Evolutionary conservation across 2,797 vertebrate genomes (phyloP).

Genomic region (Prunella strophiata): DNA sequence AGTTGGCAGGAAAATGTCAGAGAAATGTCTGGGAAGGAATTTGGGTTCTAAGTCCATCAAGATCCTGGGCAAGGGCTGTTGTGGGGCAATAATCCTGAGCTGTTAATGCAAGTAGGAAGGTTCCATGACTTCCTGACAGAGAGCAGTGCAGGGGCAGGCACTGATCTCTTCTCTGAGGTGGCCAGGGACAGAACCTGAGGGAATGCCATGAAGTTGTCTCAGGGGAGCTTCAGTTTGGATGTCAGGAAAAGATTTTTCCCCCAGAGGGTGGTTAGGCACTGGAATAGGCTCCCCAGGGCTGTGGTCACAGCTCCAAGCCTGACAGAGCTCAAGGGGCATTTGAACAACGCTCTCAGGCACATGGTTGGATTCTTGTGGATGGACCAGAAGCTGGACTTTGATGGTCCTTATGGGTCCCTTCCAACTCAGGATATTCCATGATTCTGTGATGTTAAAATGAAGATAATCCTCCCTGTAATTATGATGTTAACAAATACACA

Average conservation of each 20-base stretch:
- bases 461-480: not conserved
- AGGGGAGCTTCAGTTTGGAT: not conserved
- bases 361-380: not conserved
- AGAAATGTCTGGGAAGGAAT: not conserved
- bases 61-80: not conserved
- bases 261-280: not conserved
- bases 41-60: not conserved
- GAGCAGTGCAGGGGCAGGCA: not conserved
- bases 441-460: not conserved
- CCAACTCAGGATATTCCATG: not conserved
- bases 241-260: not conserved
- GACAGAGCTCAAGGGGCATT: not conserved
- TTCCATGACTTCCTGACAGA: not conserved
- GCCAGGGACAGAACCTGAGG: rapidly evolving
- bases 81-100: not conserved
- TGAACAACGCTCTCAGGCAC: not conserved
- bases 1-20: not conserved
- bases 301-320: not conserved
- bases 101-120: not conserved
- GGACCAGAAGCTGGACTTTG: not conserved
- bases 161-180: not conserved
- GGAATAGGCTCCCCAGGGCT: not conserved
- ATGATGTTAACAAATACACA: not conserved
- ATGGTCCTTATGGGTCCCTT: not conserved
- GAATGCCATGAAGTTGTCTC: not conserved